Evolutionary conservation across 2,797 vertebrate species (phyloP).

Genomic region (Parambassis ranga): DNA sequence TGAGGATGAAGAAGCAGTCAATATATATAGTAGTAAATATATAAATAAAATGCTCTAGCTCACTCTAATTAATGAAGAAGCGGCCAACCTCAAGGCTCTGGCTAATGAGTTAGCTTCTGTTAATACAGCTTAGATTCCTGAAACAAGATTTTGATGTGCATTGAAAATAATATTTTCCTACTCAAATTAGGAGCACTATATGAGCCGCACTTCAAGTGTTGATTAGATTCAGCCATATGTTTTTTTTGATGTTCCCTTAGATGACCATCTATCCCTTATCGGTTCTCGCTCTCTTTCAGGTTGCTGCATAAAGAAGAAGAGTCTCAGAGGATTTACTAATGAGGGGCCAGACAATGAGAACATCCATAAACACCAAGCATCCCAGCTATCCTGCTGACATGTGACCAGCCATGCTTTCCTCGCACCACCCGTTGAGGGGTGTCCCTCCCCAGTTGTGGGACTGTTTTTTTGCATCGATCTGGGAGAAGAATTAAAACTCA

Average conservation of each 20-base stretch:
- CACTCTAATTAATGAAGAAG: neutral
- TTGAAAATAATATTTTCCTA: neutral
- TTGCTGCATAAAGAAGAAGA: conserved; percentile 10
- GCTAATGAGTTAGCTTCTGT: neutral
- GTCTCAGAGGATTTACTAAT: neutral
- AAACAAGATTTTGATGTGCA: neutral
- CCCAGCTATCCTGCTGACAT: conserved; percentile 1
- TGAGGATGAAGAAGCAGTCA: too few relatives aligned
- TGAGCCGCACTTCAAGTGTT: neutral
- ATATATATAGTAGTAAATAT: too few relatives aligned
- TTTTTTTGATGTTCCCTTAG: neutral
- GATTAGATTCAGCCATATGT: neutral
- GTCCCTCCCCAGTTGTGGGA: conserved; percentile 23
- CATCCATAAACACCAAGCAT: too few relatives aligned
- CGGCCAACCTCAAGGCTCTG: neutral
- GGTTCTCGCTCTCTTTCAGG: conserved; percentile 32
- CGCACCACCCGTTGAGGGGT: conserved; percentile 43
- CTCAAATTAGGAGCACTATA: neutral
- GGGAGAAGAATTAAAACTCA: conserved; percentile 9
- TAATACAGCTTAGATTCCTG: neutral
- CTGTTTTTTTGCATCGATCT: conserved; percentile 48
- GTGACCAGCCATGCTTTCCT: conserved; percentile 58
- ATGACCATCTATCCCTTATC: neutral
- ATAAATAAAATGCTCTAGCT: too few relatives aligned
- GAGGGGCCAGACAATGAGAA: too few relatives aligned